Evolutionary conservation across 2,113 vertebrate species (phyloP), one percentile per base, ranked within the genome.

Genomic region (Antidorcas marsupialis): DNA sequence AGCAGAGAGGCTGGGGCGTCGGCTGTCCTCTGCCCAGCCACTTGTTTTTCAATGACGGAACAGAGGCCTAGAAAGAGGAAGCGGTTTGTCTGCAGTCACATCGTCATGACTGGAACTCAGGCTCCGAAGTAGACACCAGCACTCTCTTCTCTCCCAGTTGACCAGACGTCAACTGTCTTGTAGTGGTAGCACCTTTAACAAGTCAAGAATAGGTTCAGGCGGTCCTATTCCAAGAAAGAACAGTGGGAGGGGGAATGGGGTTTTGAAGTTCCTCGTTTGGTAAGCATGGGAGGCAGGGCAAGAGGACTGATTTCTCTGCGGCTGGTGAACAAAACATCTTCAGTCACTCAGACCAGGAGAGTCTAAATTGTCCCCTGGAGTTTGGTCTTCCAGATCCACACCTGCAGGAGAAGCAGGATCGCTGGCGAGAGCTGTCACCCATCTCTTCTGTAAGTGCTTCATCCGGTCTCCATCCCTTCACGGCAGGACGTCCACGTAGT

Each of bases 401-500:
- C 28, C n/a, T 64, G 83, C 89, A 93, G 45, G 27, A 78, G 47
- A 87, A 30, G 64, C 19, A 36, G 19, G 53, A 43, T 60, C 1
- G 0, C 36, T 2, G 2, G 45, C 1, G 27, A 47, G 7, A 83
- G 14, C 50, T 50, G 36, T 52, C 15, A 4, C 17, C 21, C 52
- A 28, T 33, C 23, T 89, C 50, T 85, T 82, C 25, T 47, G 17
- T 27, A 50, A 39, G 43, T 28, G 50, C 64, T 97, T 50, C 52
- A 33, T 53, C 15, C 47, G 6, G 12, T 28, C 9, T 76, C 50
- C 53, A 64, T 47, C 14, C 50, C 64, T 89, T 98, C 71, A 97
- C 74, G 97, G 98, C 57, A 98, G 85, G 90, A 97, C 52, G 1
- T 87, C 7, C 84, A 97, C 95, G 28, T 98, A 98, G 2, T 97